phyloP scores from a whole-genome alignment of 2,113 vertebrate genomes.

The Rattus rattus region DNA sequence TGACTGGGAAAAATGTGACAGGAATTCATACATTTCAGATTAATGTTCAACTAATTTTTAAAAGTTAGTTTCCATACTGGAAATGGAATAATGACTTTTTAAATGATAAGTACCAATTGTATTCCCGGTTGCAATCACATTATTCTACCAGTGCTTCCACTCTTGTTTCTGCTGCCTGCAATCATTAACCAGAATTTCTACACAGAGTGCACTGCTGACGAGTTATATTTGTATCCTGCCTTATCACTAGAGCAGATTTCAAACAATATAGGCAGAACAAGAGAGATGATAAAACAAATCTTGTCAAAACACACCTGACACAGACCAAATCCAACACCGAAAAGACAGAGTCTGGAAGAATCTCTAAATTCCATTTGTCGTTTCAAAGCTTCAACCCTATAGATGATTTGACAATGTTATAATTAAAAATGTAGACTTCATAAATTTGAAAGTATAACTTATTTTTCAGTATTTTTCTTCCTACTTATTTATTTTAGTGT shows the following conservation, averaged over 20 bases:
- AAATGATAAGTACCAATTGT: not conserved
- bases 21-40: not conserved
- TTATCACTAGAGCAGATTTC: constrained; percentile 62
- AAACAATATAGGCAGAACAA: constrained; percentile 29
- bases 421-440: constrained; percentile 20
- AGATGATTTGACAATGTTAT: not conserved
- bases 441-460: not conserved
- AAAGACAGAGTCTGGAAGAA: not conserved
- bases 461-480: not conserved
- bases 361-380: not conserved
- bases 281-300: not conserved
- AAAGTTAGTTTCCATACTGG: not conserved
- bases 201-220: not conserved
- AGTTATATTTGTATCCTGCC: not conserved
- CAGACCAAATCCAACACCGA: constrained; percentile 8
- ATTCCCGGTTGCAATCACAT: not conserved
- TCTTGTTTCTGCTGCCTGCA: constrained; percentile 30
- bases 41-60: not conserved
- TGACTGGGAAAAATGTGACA: not conserved
- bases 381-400: constrained; percentile 18
- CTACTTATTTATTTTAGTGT: not conserved
- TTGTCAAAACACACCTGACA: constrained; percentile 18
- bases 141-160: not conserved
- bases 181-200: constrained; percentile 3
- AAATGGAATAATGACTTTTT: constrained; percentile 11